Conservation (phyloP, 2,113 vertebrate species). For the Brachypteracias leptosomus region DNA sequence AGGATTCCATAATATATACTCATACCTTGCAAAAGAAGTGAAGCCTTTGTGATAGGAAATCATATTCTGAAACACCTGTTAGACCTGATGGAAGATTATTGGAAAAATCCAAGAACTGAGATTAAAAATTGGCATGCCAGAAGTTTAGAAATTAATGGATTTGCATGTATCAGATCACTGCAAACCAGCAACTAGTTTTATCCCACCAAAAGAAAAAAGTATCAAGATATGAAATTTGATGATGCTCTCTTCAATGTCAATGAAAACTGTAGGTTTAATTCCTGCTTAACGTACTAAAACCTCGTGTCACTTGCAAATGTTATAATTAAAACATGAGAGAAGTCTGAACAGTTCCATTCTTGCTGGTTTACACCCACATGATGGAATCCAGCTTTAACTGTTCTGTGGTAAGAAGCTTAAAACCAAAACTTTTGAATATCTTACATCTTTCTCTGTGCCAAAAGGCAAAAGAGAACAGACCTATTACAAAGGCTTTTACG, state of each 20-base stretch:
- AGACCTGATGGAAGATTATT: neutral
- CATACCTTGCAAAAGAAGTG: neutral
- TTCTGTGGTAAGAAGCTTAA: neutral
- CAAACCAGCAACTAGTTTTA: neutral
- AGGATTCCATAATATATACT: neutral
- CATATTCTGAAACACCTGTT: neutral
- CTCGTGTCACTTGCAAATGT: neutral
- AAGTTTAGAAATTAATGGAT: neutral
- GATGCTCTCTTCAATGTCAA: accelerated
- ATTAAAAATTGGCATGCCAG: neutral
- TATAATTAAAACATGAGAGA: neutral
- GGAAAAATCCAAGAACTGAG: neutral
- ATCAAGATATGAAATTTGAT: neutral
- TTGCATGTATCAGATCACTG: neutral
- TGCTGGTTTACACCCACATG: neutral
- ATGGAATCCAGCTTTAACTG: neutral
- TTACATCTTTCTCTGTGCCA: neutral
- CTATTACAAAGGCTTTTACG: neutral
- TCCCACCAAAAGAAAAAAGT: neutral
- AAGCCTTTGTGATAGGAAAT: conserved; percentile 53
- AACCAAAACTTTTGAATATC: neutral
- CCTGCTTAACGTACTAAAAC: neutral
- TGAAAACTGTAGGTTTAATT: neutral
- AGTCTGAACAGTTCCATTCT: neutral
- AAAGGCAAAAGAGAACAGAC: neutral